phyloP scores from a whole-genome alignment of 1,140 invertebrate genomes.

The Halesus radiatus region DNA sequence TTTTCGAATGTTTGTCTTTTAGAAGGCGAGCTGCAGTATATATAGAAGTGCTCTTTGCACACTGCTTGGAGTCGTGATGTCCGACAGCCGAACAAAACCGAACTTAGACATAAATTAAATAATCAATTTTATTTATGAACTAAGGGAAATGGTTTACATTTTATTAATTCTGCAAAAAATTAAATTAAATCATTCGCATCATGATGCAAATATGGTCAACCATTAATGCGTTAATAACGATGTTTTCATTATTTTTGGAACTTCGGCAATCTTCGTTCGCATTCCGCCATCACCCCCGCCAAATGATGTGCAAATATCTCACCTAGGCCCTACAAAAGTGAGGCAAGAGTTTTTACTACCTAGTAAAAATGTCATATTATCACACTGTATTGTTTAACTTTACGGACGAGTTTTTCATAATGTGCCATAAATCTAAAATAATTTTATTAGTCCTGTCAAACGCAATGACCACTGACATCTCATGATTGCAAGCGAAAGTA shows the following conservation, averaged over 20 bases:
- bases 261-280: background rate
- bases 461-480: background rate
- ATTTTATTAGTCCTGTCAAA: background rate
- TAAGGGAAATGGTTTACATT: background rate
- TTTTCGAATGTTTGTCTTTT: conserved; percentile 16
- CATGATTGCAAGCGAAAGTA: background rate
- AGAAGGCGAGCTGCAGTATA: background rate
- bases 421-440: background rate
- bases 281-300: background rate
- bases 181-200: background rate
- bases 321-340: background rate
- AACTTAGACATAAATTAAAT: too few species aligned
- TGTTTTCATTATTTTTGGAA: background rate
- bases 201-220: too few species aligned
- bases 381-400: background rate
- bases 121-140: too few species aligned
- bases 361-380: background rate
- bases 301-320: background rate
- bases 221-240: too few species aligned
- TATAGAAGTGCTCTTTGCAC: conserved; percentile 9
- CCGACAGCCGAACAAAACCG: background rate
- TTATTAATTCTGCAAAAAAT: background rate
- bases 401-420: background rate
- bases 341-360: background rate
- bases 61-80: background rate